These are phyloP conservation scores for Laupala kohalensis DNA, from an alignment of 1,140 invertebrate species.

Conservation along the genomic window DNA sequence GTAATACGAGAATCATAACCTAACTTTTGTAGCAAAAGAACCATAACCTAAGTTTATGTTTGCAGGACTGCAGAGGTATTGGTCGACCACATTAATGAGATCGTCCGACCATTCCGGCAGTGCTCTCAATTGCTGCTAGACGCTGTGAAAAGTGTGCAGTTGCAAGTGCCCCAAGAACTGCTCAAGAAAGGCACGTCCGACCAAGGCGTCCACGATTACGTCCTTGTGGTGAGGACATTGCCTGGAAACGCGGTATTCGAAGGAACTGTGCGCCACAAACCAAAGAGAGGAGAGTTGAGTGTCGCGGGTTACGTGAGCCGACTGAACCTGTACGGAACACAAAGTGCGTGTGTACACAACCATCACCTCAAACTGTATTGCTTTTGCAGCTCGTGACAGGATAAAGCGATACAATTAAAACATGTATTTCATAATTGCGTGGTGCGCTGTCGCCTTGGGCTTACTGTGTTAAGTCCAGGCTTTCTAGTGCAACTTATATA, in stretches of 20 bases:
- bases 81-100: conserved; percentile 45
- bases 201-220: conserved; percentile 38
- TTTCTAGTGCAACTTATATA: no score
- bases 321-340: conserved; percentile 66
- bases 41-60: neutral
- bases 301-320: conserved; percentile 56
- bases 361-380: conserved; percentile 64
- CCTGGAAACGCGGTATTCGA: conserved; percentile 66
- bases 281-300: conserved; percentile 21
- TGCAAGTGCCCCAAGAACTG: conserved; percentile 23
- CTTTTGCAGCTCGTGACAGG: conserved; percentile 39
- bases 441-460: no score
- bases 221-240: conserved; percentile 45
- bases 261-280: conserved; percentile 41
- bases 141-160: conserved; percentile 37
- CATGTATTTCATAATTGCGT: no score
- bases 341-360: conserved; percentile 62
- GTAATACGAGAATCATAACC: no score
- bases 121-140: conserved; percentile 34
- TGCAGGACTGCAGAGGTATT: conserved; percentile 27
- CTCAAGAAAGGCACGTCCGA: conserved; percentile 3
- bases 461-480: no score
- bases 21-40: no score
- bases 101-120: conserved; percentile 37
- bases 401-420: no score